Base-by-base conservation (phyloP, 2,113 vertebrate genomes). In the Hippolais icterina region DNA sequence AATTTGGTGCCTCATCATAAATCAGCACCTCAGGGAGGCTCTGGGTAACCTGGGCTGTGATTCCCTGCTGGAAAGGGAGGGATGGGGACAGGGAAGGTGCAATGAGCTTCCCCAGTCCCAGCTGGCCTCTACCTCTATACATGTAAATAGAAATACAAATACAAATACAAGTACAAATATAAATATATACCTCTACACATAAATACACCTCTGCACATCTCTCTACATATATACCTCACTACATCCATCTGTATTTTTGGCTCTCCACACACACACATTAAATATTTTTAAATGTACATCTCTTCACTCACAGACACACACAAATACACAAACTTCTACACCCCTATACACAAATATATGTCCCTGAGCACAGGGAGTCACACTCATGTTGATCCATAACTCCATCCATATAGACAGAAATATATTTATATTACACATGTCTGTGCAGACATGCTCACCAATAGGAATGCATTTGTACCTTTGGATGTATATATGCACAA, bases 1-100 rank as follows among this genome's bases (percentile, higher is more conserved):
- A 1, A 0, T 53, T 66, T 28, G 31, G 17, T 66, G 10, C 14
- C 33, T 29, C 27, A 4, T 35, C 41, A 19, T 23, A 22, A 89
- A 86, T 9, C 28, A 9, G 3, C 39, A 6, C 18, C 71, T 84
- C 39, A 3, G 11, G 31, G 64, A 14, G 33, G 35, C 49, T 69
- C 68, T 31, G 52, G 39, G 52, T 4, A 49, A 22, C 8, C 27
- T 7, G 2, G 56, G n/a, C 28, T 57, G 35, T 0, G 0, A 47
- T 75, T 82, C 15, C 35, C 39, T 68, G 47, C 33, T 77, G 85
- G 60, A 23, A 64, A 69, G 1, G 10, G 49, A 49, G 6, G 19
- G 49, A 8, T 64, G 63, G 37, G 41, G 23, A 29, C 5, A 7
- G 16, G 19, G 77, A 28, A 41, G 50, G 22, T 57, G 42, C 39